Conservation (phyloP, 2,113 vertebrate species). For the Salvelinus alpinus region DNA sequence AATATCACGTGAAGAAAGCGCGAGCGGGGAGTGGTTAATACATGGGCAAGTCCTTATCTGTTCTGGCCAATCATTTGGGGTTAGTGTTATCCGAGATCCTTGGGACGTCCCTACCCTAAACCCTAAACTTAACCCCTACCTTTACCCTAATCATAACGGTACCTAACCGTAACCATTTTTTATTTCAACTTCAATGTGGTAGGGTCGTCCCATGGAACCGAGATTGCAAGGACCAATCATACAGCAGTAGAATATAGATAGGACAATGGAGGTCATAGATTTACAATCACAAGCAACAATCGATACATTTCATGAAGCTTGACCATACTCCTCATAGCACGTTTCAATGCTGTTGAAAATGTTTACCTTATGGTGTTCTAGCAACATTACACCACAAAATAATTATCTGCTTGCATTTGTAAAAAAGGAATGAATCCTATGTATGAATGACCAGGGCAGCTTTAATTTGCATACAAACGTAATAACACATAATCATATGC, state of each 20-base stretch:
- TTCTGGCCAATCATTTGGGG: background rate
- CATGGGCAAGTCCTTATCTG: conserved; percentile 57
- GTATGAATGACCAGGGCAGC: background rate
- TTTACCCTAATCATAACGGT: too few relatives aligned
- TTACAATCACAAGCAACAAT: background rate
- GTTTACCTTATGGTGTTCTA: too few relatives aligned
- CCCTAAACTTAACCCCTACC: too few relatives aligned
- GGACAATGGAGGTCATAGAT: background rate
- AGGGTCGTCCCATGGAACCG: too few relatives aligned
- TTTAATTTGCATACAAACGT: background rate
- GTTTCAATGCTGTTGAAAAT: background rate
- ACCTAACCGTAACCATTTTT: too few relatives aligned
- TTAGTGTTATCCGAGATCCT: too few relatives aligned
- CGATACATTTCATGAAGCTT: background rate
- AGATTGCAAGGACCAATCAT: conserved; percentile 56
- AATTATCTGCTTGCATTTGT: too few relatives aligned
- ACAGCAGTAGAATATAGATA: conserved; percentile 14
- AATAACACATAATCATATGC: background rate
- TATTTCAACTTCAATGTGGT: too few relatives aligned
- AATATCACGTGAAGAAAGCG: conserved; percentile 64
- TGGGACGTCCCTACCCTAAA: too few relatives aligned
- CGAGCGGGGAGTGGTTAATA: conserved; percentile 53
- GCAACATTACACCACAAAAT: too few relatives aligned
- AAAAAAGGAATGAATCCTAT: too few relatives aligned
- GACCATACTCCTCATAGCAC: background rate